These are phyloP conservation scores for Phodopus roborovskii DNA, from an alignment of 2,113 vertebrate genomes.

Conservation along the genomic window DNA sequence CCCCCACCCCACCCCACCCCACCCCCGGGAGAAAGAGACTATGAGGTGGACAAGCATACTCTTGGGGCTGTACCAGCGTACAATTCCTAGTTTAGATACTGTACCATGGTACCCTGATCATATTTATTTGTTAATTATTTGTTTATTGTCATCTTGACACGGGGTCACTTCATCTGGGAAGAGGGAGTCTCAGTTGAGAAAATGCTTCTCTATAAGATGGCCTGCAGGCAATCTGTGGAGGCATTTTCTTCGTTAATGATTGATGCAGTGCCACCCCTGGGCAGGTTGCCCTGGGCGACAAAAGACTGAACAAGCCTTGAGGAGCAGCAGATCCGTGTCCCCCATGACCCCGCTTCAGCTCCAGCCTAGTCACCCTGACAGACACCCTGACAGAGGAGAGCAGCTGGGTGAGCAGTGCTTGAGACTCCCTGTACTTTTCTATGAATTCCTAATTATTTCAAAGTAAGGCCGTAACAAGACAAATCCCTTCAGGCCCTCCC, in stretches of 20 bases:
- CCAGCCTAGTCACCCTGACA: no score
- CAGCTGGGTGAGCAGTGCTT: neutral
- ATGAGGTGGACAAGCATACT: neutral
- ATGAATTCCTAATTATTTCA: constrained; percentile 1
- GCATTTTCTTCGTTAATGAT: neutral
- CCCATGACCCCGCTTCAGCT: neutral
- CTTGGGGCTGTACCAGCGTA: neutral
- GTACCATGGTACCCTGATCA: neutral
- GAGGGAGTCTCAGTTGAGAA: neutral
- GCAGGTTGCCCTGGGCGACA: neutral
- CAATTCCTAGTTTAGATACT: neutral
- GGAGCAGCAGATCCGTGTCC: neutral
- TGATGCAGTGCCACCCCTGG: neutral
- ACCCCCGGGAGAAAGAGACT: neutral
- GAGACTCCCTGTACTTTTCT: neutral
- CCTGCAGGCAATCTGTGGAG: neutral
- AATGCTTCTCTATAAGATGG: neutral
- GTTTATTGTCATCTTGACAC: neutral
- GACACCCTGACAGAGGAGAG: neutral
- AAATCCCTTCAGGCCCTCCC: neutral
- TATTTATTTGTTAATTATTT: no score
- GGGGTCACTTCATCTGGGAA: neutral
- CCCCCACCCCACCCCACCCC: no score
- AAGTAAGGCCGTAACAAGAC: neutral
- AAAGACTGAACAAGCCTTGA: neutral